Evolutionary conservation across 2,888 invertebrate species (phyloP), one percentile per base, ranked within the genome.

Genomic region (Plusia festucae): DNA sequence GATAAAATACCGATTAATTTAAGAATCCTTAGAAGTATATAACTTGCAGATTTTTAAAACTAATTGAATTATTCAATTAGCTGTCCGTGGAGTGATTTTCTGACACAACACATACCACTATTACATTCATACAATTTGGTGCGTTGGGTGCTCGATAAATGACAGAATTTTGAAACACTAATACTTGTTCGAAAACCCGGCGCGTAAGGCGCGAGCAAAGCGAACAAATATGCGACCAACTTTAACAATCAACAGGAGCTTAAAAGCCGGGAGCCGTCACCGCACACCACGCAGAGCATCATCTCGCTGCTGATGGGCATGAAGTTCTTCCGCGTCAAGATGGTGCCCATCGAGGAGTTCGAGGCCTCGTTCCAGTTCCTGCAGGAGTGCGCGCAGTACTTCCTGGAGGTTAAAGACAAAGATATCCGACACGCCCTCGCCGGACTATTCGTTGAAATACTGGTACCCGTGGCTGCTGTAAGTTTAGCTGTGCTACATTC

Each of bases 301-400:
- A 99, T 99, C 81, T 99, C 99, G 49, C 95, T 99, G 44, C 95
- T 99, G 30, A 99, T 99, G 99, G 99, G 99, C 61, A 99, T 99
- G 99, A 99, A 99, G 94, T 99, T 99, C 95, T 99, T 99, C 91
- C 95, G 97, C 9, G 97, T 97, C 0, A 97, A 97, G 84, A 99
- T 99, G 99, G 99, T 99, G 58, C 99, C 99, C 0, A 99, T 99
- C 70, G 99, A 99, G 93, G 99, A 99, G 92, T 99, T 99, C 91
- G 99, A 99, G 89, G 99, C 99, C 0, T 99, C 99, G 0, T 99
- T 99, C 89, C 98, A 99, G 92, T 99, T 99, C 89, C 97, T 99
- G 95, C 99, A 99, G 90, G 99, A 99, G 88, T 98, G 99, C 89
- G 99, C 99, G 1, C 98, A 98, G 88, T 99, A 99, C 94, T 99